Evolutionary conservation across 2,888 invertebrate genomes (phyloP).

Genomic region (Eudasyphora cyanicolor): DNA sequence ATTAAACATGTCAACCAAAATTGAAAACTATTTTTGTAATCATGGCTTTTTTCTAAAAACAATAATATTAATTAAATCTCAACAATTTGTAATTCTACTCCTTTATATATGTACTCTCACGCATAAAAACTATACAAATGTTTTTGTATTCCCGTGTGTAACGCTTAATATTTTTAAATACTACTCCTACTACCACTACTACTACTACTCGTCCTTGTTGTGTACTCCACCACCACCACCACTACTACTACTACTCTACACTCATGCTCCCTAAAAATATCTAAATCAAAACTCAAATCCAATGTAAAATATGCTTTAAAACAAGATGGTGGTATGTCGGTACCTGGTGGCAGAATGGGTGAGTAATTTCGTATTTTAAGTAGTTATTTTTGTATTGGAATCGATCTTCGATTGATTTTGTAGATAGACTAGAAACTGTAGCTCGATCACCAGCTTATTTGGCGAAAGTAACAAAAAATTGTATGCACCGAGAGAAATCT

Average conservation of each 20-base stretch:
- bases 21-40: background rate
- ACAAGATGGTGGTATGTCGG: slow-evolving; percentile 78
- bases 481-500: background rate
- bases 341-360: slow-evolving; percentile 79
- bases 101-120: background rate
- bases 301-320: slow-evolving; percentile 66
- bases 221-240: slow-evolving; percentile 41
- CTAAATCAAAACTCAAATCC: slow-evolving; percentile 46
- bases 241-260: slow-evolving; percentile 45
- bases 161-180: slow-evolving; percentile 53
- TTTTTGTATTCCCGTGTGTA: slow-evolving; percentile 42
- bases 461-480: background rate
- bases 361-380: slow-evolving; percentile 71
- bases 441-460: background rate
- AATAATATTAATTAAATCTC: too few species aligned
- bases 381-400: slow-evolving; percentile 6
- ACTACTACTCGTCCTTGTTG: slow-evolving; percentile 40
- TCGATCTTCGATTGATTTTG: background rate
- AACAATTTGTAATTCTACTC: background rate
- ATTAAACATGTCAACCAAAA: background rate
- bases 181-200: slow-evolving; percentile 51
- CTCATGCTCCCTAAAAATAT: slow-evolving; percentile 20
- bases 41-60: slow-evolving; percentile 5
- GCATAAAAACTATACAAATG: slow-evolving; percentile 15
- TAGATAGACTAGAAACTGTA: background rate